Conservation (phyloP, 1,140 invertebrate species). For the Physella acuta region DNA sequence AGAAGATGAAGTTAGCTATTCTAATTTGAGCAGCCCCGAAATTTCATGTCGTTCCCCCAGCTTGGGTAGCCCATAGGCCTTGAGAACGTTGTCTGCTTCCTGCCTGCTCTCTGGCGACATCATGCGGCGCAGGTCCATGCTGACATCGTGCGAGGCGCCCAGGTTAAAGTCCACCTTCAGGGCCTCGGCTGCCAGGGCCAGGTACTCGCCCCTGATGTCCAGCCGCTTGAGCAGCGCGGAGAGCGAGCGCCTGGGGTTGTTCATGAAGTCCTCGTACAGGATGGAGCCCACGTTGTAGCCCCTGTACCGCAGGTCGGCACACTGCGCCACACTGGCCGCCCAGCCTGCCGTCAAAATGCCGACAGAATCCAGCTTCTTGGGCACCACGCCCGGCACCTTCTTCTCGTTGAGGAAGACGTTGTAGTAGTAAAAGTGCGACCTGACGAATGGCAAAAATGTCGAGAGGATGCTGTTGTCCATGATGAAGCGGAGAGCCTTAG, state of each 20-base stretch:
- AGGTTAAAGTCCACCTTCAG: conserved; percentile 43
- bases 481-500: conserved; percentile 37
- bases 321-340: conserved; percentile 44
- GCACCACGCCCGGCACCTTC: conserved; percentile 27
- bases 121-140: conserved; percentile 36
- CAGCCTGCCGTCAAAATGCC: conserved; percentile 46
- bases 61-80: conserved; percentile 45
- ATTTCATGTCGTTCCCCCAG: conserved; percentile 50
- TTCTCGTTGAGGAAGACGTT: conserved; percentile 42
- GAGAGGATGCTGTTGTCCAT: conserved; percentile 46
- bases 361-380: conserved; percentile 33
- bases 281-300: conserved; percentile 46
- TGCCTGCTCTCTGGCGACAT: conserved; percentile 39
- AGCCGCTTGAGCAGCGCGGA: conserved; percentile 41
- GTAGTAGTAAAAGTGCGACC: conserved; percentile 40
- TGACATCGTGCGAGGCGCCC: conserved; percentile 29
- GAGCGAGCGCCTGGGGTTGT: conserved; percentile 39
- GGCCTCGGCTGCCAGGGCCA: conserved; percentile 40
- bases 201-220: conserved; percentile 42
- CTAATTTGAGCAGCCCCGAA: conserved; percentile 44
- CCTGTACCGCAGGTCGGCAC: conserved; percentile 39
- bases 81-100: conserved; percentile 47
- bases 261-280: conserved; percentile 52
- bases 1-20: too few species aligned
- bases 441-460: conserved; percentile 43